phyloP scores from a whole-genome alignment of 2,888 invertebrate genomes.

The Tuta absoluta region DNA sequence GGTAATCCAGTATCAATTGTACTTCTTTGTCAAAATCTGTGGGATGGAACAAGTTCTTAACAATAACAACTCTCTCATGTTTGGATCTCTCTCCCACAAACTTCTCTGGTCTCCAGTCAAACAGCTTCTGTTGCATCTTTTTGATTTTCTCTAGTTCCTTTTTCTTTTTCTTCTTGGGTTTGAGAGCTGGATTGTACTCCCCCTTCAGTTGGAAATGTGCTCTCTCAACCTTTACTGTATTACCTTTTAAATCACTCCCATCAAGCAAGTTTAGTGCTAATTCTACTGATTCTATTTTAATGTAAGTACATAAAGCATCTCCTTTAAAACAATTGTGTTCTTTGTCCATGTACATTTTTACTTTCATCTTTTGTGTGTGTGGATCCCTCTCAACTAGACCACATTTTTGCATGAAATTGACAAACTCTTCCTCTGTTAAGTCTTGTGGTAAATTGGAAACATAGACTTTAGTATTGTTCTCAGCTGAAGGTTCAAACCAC shows the following conservation, averaged over 20 bases:
- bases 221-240: slow-evolving; percentile 92
- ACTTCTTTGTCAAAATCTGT: slow-evolving; percentile 95
- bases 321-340: slow-evolving; percentile 93
- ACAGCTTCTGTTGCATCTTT: slow-evolving; percentile 95
- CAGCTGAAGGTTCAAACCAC: slow-evolving; percentile 96
- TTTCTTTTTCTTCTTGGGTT: slow-evolving; percentile 94
- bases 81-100: slow-evolving; percentile 91
- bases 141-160: slow-evolving; percentile 94
- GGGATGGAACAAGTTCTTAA: slow-evolving; percentile 96
- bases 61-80: slow-evolving; percentile 94
- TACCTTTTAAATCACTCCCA: slow-evolving; percentile 89
- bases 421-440: slow-evolving; percentile 93
- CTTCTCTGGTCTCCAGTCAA: slow-evolving; percentile 98
- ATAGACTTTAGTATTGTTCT: slow-evolving; percentile 95
- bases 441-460: slow-evolving; percentile 95
- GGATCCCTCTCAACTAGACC: slow-evolving; percentile 96
- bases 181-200: slow-evolving; percentile 93
- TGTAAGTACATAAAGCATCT: slow-evolving; percentile 97
- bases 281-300: slow-evolving; percentile 97
- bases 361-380: slow-evolving; percentile 88
- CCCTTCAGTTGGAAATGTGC: slow-evolving; percentile 98
- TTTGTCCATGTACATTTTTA: slow-evolving; percentile 94
- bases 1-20: slow-evolving; percentile 92
- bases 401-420: slow-evolving; percentile 97
- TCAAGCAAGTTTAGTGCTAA: slow-evolving; percentile 95